Evolutionary conservation across 1,140 invertebrate genomes (phyloP).

Genomic region (Vanessa tameamea): DNA sequence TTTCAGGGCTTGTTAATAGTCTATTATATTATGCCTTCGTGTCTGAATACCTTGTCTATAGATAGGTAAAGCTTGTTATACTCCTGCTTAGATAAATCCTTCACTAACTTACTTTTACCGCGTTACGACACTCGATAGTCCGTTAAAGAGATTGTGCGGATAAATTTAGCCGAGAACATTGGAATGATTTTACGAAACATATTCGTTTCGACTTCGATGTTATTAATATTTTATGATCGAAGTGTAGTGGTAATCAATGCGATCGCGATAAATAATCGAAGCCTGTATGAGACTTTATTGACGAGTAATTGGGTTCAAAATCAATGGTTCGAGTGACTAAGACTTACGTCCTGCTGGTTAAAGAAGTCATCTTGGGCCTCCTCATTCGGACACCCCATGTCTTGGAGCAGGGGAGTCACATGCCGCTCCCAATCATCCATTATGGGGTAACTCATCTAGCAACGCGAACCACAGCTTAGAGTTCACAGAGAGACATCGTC

Average conservation of each 20-base stretch:
- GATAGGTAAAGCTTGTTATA: slow-evolving; percentile 29
- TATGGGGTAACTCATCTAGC: slow-evolving; percentile 58
- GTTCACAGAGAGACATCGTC: slow-evolving; percentile 62
- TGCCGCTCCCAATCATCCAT: slow-evolving; percentile 81
- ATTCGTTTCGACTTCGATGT: neutral
- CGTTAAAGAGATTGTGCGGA: slow-evolving; percentile 20
- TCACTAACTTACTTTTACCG: slow-evolving; percentile 23
- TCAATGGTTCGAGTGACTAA: slow-evolving; percentile 11
- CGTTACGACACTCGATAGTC: slow-evolving; percentile 22
- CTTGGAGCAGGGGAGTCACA: slow-evolving; percentile 78
- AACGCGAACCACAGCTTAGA: slow-evolving; percentile 62
- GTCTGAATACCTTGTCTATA: slow-evolving; percentile 24
- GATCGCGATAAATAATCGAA: neutral
- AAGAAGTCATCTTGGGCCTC: slow-evolving; percentile 80
- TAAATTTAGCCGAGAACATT: slow-evolving; percentile 23
- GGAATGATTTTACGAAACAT: neutral
- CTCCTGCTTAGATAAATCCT: slow-evolving; percentile 20
- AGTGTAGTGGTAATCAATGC: neutral
- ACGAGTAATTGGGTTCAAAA: slow-evolving; percentile 2
- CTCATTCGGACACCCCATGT: slow-evolving; percentile 78
- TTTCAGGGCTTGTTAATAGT: neutral
- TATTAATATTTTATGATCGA: neutral
- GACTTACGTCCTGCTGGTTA: slow-evolving; percentile 79
- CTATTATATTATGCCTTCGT: slow-evolving; percentile 8
- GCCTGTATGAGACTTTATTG: neutral